A percentile compares a stretch with the other conserved stretches of the same genome.
These are phyloP conservation scores for Agapornis roseicollis DNA, from an alignment of 2,113 vertebrate species.

Conservation along the genomic window DNA sequence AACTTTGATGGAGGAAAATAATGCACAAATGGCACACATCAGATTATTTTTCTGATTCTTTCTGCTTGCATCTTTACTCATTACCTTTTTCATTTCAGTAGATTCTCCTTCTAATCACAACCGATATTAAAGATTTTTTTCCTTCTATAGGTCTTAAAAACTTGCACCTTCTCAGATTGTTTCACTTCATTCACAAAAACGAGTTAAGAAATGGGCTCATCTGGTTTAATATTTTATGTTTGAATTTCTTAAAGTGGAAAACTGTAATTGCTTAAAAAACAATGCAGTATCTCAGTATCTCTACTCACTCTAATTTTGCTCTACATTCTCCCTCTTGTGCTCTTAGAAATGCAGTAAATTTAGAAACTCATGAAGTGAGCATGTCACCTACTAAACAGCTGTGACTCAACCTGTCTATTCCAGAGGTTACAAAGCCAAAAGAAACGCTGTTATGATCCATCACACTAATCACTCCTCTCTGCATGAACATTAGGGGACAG, in stretches of 20 bases:
- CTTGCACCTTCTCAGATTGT: not conserved
- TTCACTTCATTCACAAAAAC: not conserved
- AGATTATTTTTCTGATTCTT: not conserved
- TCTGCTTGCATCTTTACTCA: not conserved
- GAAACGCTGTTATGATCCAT: not conserved
- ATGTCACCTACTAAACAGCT: not conserved
- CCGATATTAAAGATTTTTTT: no score
- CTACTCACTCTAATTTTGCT: not conserved
- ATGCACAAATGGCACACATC: accelerated
- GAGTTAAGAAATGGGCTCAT: not conserved
- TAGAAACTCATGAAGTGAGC: not conserved
- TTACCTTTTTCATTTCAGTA: not conserved
- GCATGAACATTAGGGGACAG: not conserved
- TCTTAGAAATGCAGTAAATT: not conserved
- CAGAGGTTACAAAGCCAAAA: not conserved
- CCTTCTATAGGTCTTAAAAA: not conserved
- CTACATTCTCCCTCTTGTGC: not conserved
- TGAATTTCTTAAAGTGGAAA: not conserved
- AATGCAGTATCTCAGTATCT: not conserved
- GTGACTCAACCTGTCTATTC: not conserved
- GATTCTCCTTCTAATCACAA: not conserved
- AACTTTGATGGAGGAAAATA: not conserved
- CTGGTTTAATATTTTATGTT: not conserved
- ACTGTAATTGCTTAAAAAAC: not conserved
- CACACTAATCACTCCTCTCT: not conserved